Evolutionary conservation across 2,888 invertebrate species (phyloP), one percentile per base, ranked within the genome.

Genomic region (Lithophane ornitopus): DNA sequence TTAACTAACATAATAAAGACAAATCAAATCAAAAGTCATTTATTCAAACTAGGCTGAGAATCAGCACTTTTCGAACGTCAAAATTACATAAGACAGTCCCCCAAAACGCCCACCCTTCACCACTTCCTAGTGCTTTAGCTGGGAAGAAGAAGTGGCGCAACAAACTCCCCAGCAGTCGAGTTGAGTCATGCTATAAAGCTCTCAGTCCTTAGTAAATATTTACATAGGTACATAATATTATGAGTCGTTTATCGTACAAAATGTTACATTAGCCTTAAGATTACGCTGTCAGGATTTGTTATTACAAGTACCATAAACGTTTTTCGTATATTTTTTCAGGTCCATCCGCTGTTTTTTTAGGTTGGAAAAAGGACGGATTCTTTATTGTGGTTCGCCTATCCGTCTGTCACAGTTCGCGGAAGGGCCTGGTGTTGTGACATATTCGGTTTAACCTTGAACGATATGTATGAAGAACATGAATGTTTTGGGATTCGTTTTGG

Each of bases 281-380:
- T 34, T 75, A 46, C 34, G 9, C 16, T 22, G 46, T 49, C 61
- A 41, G 34, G 39, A 62, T 41, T 41, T 41, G 6, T 70, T 79
- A n/a, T 65, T 68, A 78, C 46, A 70, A 70, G 39, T 56, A 58
- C 49, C 54, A 56, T 22, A 49, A 46, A 44, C 3, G 49, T 44
- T 63, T 52, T 44, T 4, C 34, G 44, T 63, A 62, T 80, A 80
- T 80, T 78, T 78, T 70, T 65, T 59, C 44, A 58, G 34, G 22
- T 19, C 41, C 22, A 22, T 34, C 7, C 16, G 16, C 9, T 54
- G 39, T 67, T 79, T 52, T 63, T 39, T 72, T 63, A 80, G 56
- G 73, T 59, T 41, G 52, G 59, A 14, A 41, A 34, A 63, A 44
- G 63, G 49, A 44, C n/a, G 49, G 19, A 41, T 28, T 65, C 14